A percentile compares a stretch with the other conserved stretches of the same genome.
Evolutionary conservation across 2,888 invertebrate species (phyloP).

Genomic region (Drosophila lacicola): DNA sequence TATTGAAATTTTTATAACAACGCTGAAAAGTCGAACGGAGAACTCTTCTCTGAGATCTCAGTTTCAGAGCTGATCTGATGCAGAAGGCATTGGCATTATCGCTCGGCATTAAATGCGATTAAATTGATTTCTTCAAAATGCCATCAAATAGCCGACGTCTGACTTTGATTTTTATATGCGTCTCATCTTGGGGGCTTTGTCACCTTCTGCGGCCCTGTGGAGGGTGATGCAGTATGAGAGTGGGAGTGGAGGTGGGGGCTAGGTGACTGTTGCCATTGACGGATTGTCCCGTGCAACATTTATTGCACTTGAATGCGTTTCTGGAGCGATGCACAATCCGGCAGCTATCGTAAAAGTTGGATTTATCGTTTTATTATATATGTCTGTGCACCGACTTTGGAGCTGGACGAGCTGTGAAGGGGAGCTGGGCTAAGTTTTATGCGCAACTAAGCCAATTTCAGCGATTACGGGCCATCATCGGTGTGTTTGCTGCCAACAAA

Average conservation of each 20-base stretch:
- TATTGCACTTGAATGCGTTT: slow-evolving; percentile 72
- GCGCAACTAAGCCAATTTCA: slow-evolving; percentile 74
- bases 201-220: slow-evolving; percentile 30
- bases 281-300: slow-evolving; percentile 70
- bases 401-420: neutral
- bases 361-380: slow-evolving; percentile 73
- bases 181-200: slow-evolving; percentile 50
- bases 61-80: slow-evolving; percentile 31
- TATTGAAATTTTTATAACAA: slow-evolving; percentile 74
- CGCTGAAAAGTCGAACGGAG: slow-evolving; percentile 34
- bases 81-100: slow-evolving; percentile 58
- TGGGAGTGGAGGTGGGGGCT: neutral
- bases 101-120: slow-evolving; percentile 77
- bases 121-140: slow-evolving; percentile 76
- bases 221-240: neutral
- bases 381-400: slow-evolving; percentile 51
- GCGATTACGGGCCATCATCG: slow-evolving; percentile 70
- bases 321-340: slow-evolving; percentile 27
- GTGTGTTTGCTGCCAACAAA: slow-evolving; percentile 78
- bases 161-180: slow-evolving; percentile 71
- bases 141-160: slow-evolving; percentile 68
- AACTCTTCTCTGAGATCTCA: slow-evolving; percentile 12
- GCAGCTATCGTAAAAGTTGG: slow-evolving; percentile 68
- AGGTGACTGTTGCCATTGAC: slow-evolving; percentile 47
- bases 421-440: slow-evolving; percentile 52